These are phyloP conservation scores for Lampris megalopsis DNA, from an alignment of 2,113 vertebrate species.

Conservation along the genomic window DNA sequence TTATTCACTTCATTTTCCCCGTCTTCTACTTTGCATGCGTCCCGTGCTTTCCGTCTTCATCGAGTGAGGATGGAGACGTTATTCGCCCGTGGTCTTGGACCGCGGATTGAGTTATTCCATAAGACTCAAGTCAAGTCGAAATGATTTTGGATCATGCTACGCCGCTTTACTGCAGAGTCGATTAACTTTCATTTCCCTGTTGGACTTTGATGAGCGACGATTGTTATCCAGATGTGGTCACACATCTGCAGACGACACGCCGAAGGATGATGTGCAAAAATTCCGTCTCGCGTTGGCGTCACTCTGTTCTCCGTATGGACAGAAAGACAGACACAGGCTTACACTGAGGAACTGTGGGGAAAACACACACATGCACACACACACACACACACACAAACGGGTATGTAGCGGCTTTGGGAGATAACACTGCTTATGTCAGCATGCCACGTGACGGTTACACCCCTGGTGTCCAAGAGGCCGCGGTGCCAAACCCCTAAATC, in stretches of 20 bases:
- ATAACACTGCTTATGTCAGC: slow-evolving; percentile 31
- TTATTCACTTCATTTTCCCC: slow-evolving; percentile 1
- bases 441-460: slow-evolving; percentile 39
- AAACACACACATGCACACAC: background rate
- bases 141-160: slow-evolving; percentile 28
- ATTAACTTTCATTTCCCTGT: slow-evolving; percentile 27
- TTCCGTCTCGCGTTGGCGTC: too few species aligned
- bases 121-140: slow-evolving; percentile 38
- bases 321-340: background rate
- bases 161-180: slow-evolving; percentile 13
- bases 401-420: slow-evolving; percentile 27
- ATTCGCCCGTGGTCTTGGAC: slow-evolving; percentile 35
- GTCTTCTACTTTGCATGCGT: slow-evolving; percentile 23
- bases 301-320: too few species aligned
- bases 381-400: slow-evolving; percentile 28
- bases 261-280: too few species aligned
- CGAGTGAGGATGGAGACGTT: slow-evolving; percentile 23
- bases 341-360: slow-evolving; percentile 27
- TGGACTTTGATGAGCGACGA: too few species aligned
- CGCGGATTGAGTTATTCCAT: slow-evolving; percentile 55
- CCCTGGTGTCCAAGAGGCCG: background rate
- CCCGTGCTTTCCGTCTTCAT: slow-evolving; percentile 22
- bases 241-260: too few species aligned
- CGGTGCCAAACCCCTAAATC: slow-evolving; percentile 41
- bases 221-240: too few species aligned